Conservation (phyloP, 92 coral and sea anemone species). For the Palythoa caribaeorum region DNA sequence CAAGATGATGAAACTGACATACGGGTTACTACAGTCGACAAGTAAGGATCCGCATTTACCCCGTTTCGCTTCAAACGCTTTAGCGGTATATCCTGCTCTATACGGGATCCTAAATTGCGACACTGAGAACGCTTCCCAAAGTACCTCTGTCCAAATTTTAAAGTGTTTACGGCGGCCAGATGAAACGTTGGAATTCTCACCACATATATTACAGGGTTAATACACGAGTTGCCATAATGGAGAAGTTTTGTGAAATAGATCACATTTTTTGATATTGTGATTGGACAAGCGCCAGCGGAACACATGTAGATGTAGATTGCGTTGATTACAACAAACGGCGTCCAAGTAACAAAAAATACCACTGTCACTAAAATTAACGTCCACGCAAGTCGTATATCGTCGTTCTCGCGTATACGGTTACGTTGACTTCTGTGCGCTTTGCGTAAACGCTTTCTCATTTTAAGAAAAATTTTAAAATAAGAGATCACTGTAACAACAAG, state of each 20-base stretch:
- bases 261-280: conserved; percentile 14
- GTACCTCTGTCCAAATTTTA: neutral
- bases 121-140: neutral
- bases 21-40: conserved; percentile 9
- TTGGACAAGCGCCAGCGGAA: conserved; percentile 21
- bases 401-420: neutral
- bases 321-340: conserved; percentile 32
- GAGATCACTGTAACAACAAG: conserved; percentile 18
- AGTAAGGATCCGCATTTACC: neutral
- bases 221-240: conserved; percentile 34
- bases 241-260: conserved; percentile 37
- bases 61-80: neutral
- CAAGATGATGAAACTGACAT: conserved; percentile 13
- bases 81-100: neutral
- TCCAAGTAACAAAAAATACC: conserved; percentile 26
- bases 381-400: conserved; percentile 15
- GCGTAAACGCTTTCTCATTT: conserved; percentile 29
- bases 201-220: conserved; percentile 33
- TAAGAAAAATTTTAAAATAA: conserved; percentile 1
- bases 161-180: neutral
- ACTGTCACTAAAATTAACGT: conserved; percentile 24
- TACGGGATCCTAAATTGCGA: neutral
- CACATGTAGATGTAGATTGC: conserved; percentile 30
- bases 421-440: neutral
- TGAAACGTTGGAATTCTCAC: conserved; percentile 37